Evolutionary conservation across 2,797 vertebrate species (phyloP).

Genomic region (Cuniculus paca): DNA sequence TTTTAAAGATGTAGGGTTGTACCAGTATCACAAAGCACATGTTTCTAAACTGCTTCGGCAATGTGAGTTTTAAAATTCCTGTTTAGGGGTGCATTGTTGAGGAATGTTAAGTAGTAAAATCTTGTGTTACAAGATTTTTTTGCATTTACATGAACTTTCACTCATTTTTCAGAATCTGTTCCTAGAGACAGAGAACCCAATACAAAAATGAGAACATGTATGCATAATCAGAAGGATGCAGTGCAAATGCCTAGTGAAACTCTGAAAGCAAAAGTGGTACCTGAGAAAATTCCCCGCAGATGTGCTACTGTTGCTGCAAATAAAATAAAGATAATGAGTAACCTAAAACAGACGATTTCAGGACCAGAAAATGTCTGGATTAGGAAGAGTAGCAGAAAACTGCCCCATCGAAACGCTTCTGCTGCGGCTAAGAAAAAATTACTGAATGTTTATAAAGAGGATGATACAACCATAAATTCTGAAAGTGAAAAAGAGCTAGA

Average conservation of each 20-base stretch:
- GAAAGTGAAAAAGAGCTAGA: conserved; percentile 77
- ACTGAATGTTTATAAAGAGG: conserved; percentile 74
- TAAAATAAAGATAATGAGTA: conserved; percentile 92
- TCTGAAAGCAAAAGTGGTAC: conserved; percentile 61
- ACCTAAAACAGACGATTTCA: conserved; percentile 88
- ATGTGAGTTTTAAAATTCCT: background rate
- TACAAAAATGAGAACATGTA: conserved; percentile 78
- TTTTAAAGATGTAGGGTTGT: background rate
- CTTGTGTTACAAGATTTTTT: conserved; percentile 63
- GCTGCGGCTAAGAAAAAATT: conserved; percentile 80
- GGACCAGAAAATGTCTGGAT: conserved; percentile 78
- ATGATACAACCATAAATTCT: conserved; percentile 73
- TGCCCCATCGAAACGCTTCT: conserved; percentile 81
- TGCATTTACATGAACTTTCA: conserved; percentile 77
- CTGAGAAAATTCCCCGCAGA: conserved; percentile 86
- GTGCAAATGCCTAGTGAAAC: conserved; percentile 67
- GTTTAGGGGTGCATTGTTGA: conserved; percentile 6
- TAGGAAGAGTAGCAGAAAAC: conserved; percentile 81
- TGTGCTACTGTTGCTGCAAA: conserved; percentile 92
- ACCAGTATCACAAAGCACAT: background rate
- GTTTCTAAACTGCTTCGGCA: background rate
- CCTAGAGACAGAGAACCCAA: conserved; percentile 83
- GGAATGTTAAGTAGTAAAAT: conserved; percentile 64
- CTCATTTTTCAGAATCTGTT: conserved; percentile 81
- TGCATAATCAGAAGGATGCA: conserved; percentile 76